These are phyloP conservation scores for Chaetodon trifascialis DNA, from an alignment of 2,113 vertebrate species.

Conservation along the genomic window DNA sequence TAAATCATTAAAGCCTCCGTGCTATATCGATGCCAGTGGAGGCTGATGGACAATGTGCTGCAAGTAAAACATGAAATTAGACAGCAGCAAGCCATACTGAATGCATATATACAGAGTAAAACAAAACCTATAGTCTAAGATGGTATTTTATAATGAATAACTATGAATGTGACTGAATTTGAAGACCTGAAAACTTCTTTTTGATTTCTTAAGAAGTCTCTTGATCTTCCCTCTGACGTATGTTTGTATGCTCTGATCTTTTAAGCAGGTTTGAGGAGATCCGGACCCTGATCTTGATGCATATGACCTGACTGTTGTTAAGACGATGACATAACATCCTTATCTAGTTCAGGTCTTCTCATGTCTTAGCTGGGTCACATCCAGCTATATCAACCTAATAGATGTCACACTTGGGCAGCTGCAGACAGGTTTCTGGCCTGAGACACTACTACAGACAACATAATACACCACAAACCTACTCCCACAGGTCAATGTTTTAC, in stretches of 20 bases:
- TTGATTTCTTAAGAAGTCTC: not conserved
- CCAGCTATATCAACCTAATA: not conserved
- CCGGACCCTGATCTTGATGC: not conserved
- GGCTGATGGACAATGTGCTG: not conserved
- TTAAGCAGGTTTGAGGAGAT: not conserved
- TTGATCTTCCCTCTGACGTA: not conserved
- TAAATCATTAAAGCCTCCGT: not conserved
- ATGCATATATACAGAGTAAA: not conserved
- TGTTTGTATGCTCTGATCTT: not conserved
- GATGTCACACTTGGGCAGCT: slow-evolving; percentile 8
- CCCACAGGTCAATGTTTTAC: slow-evolving; percentile 53
- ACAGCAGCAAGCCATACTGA: not conserved
- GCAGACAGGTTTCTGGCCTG: slow-evolving; percentile 38
- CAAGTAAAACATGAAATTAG: not conserved
- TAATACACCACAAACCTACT: slow-evolving; percentile 27
- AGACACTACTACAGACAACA: slow-evolving; percentile 19
- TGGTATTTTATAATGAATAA: not conserved
- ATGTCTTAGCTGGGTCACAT: slow-evolving; percentile 4
- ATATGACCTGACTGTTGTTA: not conserved
- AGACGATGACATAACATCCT: slow-evolving; percentile 7
- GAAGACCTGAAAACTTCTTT: not conserved
- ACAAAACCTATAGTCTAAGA: not conserved
- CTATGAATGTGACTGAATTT: not conserved
- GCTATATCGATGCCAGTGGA: not conserved
- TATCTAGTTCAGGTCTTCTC: not conserved